Evolutionary conservation across 2,888 invertebrate genomes (phyloP), one percentile per base, ranked within the genome.

Genomic region (Hydroisotoma schaefferi): DNA sequence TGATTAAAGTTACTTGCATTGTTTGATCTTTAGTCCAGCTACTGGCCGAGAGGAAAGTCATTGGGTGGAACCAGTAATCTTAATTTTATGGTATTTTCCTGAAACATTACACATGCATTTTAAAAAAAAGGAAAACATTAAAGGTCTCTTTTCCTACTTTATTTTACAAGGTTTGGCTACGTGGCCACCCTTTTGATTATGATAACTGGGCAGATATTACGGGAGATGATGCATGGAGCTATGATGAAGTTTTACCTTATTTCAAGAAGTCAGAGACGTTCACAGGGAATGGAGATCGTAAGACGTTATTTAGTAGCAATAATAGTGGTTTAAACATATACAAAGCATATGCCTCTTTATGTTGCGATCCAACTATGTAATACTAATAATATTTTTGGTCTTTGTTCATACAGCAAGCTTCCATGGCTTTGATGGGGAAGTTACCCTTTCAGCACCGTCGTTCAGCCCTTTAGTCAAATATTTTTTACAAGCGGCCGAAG

Each of bases 11-110:
- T 33, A 15, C 15, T 33, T 33, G 8, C 15, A 33, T 47, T 6
- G 4, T 15, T 18, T 18, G 8, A 26, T 20, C n/a, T 26, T 25
- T 20, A 40, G 66, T 51, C 46, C 49, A 61, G 61, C 18, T 40
- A 56, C 37, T 67, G 66, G 76, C 86, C 86, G 79, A 81, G 83
- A 77, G 89, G 88, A 3, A 87, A 84, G 77, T 81, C 87, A 57
- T 76, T 88, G 28, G 90, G 90, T 25, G 91, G 91, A 2, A 84
- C 86, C 1, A 83, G 86, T 65, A 84, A 86, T 73, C 75, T 90
- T 1, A 90, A 90, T 77, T 85, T 87, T 73, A 85, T 88, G 85
- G 78, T 87, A n/a, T n/a, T n/a, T n/a, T n/a, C n/a, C n/a, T n/a
- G n/a, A n/a, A n/a, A n/a, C n/a, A n/a, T n/a, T n/a, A n/a, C n/a